Base-by-base conservation (phyloP, 1,140 invertebrate genomes). In the Drosophila orena region DNA sequence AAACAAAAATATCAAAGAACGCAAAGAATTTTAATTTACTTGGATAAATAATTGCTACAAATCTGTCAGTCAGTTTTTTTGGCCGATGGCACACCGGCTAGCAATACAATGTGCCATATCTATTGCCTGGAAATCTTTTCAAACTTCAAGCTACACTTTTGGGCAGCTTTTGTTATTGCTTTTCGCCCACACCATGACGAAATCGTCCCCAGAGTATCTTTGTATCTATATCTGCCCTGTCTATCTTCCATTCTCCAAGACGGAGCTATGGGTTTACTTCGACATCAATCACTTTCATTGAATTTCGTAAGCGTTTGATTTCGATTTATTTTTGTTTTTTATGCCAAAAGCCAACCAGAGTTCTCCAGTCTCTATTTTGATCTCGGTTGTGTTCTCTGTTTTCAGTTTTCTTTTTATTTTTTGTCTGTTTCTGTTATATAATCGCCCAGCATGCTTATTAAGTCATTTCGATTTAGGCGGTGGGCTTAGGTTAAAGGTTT, bases 211-310 rank as follows among this genome's bases (percentile, higher is more conserved):
- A 35, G 40, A 17, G 40, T 42, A 50, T 62, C 71, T 53, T 42
- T 46, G 40, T 73, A 49, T 57, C 50, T 60, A 10, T 50, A 56
- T 65, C 46, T 77, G 44, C 20, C 27, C 52, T 69, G 38, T 69
- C 73, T 61, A 58, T 77, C 79, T 65, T 44, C 62, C 50, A 72
- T 50, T 70, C 66, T 70, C 43, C 24, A 24, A 40, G 40, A 50
- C 75, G 40, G 50, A 75, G 72, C 79, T 75, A 62, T 17, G 72
- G 62, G 50, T 76, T 70, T 49, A 72, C 54, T 76, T 53, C 53
- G 74, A 89, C 84, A 89, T 89, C 85, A 89, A 89, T 89, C 84
- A 89, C 84, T 89, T 89, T 89, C 84, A 90, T 89, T 89, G 80
- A 89, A 89, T 88, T 83, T 81, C 68, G 76, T 83, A 88, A 86